Evolutionary conservation across 2,888 invertebrate species (phyloP), one percentile per base, ranked within the genome.

Genomic region (Hedya salicella): DNA sequence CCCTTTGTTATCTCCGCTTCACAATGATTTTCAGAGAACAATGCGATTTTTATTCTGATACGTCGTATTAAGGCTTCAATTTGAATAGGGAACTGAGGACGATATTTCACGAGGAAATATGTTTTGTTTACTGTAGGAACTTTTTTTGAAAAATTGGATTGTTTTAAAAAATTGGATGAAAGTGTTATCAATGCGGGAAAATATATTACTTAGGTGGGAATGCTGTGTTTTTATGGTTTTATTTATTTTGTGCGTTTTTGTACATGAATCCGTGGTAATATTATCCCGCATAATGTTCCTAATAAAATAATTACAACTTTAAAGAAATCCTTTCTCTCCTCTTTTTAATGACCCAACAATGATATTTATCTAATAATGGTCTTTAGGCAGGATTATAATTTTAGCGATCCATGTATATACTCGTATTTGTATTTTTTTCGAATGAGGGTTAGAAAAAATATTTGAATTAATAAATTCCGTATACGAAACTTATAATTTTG

Each of bases 21-120:
- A 36, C 66, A 66, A 66, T 61, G 66, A 66, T 66, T 66, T 54
- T 48, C 16, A 17, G 0, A 32, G 17, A 1, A 1, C 60, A 49
- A 42, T 30, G 40, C 0, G 53, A 19, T 61, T 61, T 54, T 2
- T 14, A 54, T 48, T 4, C 3, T 30, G 53, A 21, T 2, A 11
- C 17, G 48, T 13, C 5, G 3, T 1, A 3, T 0, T 30, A 60
- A n/a, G 32, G 60, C 16, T 16, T 1, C 0, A 21, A 19, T 48
- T 49, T 0, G 3, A 32, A 14, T 30, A 11, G 13, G 0, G 3
- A 13, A 1, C 3, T 9, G 5, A 1, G 5, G 30, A 52, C 39
- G 60, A 66, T 66, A 66, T 66, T 66, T 66, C 61, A 66, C 39
- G 49, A 60, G 42, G 49, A 49, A 66, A 66, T 66, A 66, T 60